A percentile compares a stretch with the other conserved stretches of the same genome.
These are phyloP conservation scores for Magallana angulata DNA, from an alignment of 1,140 invertebrate species.

Conservation along the genomic window DNA sequence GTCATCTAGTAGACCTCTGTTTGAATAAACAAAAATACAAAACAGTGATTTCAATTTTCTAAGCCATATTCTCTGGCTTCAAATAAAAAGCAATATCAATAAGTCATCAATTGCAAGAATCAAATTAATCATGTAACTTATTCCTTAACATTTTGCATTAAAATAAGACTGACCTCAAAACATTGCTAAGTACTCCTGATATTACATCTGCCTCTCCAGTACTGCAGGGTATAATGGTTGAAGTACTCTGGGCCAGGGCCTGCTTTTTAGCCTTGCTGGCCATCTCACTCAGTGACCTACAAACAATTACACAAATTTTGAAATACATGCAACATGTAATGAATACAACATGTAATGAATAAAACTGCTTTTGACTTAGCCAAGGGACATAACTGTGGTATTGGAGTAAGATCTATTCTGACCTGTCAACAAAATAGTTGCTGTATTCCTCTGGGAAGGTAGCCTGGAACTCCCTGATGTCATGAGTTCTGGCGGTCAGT, in stretches of 20 bases:
- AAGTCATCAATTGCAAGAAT: no score
- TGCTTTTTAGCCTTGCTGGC: constrained; percentile 42
- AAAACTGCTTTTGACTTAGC: not conserved
- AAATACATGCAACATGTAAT: not conserved
- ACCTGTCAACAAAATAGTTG: constrained; percentile 76
- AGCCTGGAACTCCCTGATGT: constrained; percentile 76
- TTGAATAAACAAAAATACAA: constrained; percentile 42
- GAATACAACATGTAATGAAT: not conserved
- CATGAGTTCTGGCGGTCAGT: constrained; percentile 78
- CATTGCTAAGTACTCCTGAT: constrained; percentile 69
- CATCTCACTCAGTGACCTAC: constrained; percentile 63
- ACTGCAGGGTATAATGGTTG: constrained; percentile 60
- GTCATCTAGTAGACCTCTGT: constrained; percentile 77
- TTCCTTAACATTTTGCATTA: not conserved
- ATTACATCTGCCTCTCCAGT: constrained; percentile 70
- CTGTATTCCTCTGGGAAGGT: constrained; percentile 75
- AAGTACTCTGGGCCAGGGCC: constrained; percentile 30
- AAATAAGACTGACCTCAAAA: constrained; percentile 65
- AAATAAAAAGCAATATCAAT: no score
- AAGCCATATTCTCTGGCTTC: no score
- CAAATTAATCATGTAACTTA: no score
- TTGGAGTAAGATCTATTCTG: not conserved
- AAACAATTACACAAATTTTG: not conserved
- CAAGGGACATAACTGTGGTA: not conserved
- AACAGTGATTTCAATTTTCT: not conserved